Conservation (phyloP, 2,797 vertebrate genomes). For the Tachyglossus aculeatus region DNA sequence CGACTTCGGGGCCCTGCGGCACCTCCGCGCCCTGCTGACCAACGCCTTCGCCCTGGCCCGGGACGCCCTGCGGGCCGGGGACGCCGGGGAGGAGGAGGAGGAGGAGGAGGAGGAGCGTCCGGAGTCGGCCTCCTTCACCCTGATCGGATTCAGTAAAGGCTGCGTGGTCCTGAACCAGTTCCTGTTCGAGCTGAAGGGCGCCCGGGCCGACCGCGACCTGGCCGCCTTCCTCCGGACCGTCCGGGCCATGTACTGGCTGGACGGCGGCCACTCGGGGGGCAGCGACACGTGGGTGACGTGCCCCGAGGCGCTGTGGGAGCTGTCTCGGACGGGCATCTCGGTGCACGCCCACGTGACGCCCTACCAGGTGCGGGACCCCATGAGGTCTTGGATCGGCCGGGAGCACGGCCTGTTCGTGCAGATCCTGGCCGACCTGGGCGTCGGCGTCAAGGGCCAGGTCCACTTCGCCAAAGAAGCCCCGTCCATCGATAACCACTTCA, state of each 20-base stretch:
- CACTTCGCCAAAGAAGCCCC: slow-evolving; percentile 89
- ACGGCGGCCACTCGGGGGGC: slow-evolving; percentile 95
- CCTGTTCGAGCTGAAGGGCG: slow-evolving; percentile 87
- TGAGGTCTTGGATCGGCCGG: slow-evolving; percentile 95
- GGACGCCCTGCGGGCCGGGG: slow-evolving; percentile 70
- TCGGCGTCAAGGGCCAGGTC: slow-evolving; percentile 80
- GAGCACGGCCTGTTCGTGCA: slow-evolving; percentile 89
- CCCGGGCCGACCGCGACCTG: slow-evolving; percentile 80
- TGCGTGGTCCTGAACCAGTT: slow-evolving; percentile 98
- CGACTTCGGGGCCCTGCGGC: slow-evolving; percentile 83
- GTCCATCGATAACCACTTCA: slow-evolving; percentile 95
- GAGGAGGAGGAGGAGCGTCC: slow-evolving; percentile 51
- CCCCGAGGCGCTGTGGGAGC: slow-evolving; percentile 81
- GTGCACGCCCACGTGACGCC: slow-evolving; percentile 93
- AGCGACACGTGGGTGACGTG: slow-evolving; percentile 95
- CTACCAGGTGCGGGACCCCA: slow-evolving; percentile 92
- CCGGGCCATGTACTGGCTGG: slow-evolving; percentile 92
- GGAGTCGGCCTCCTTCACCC: slow-evolving; percentile 77
- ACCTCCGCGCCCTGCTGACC: slow-evolving; percentile 87
- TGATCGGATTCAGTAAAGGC: slow-evolving; percentile 98
- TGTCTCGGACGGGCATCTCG: slow-evolving; percentile 82
- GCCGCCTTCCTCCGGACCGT: slow-evolving; percentile 80
- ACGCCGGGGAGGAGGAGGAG: slow-evolving; percentile 64
- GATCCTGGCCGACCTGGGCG: slow-evolving; percentile 85
- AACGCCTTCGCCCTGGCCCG: slow-evolving; percentile 85